These are phyloP conservation scores for Mus minutoides DNA, from an alignment of 2,797 vertebrate species.

Conservation along the genomic window DNA sequence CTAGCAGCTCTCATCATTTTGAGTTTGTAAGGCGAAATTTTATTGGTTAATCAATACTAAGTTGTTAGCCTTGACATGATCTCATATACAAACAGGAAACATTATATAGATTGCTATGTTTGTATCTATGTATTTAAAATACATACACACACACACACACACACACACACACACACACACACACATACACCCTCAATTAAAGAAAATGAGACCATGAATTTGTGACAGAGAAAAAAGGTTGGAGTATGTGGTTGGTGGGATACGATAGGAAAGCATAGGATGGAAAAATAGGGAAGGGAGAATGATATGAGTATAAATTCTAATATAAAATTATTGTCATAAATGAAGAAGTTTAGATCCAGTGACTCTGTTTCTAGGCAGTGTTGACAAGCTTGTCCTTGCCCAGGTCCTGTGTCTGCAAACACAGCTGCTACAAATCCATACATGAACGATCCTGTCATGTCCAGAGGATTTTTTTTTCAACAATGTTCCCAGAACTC, in stretches of 20 bases:
- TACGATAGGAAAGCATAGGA: background rate
- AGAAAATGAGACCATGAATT: background rate
- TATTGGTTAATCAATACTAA: background rate
- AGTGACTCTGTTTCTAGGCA: too few species aligned
- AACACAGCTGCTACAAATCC: background rate
- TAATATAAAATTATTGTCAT: background rate
- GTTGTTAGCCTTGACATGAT: background rate
- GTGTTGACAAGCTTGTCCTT: background rate
- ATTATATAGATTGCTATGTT: background rate
- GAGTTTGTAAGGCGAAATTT: slow-evolving; percentile 24
- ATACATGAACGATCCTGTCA: background rate
- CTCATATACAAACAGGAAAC: background rate
- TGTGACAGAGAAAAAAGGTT: background rate
- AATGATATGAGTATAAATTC: background rate
- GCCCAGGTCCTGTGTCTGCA: background rate
- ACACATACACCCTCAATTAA: background rate
- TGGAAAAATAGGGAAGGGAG: background rate
- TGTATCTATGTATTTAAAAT: background rate
- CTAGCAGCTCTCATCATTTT: slow-evolving; percentile 34
- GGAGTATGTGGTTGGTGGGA: too few species aligned
- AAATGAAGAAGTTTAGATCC: background rate
- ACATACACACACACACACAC: background rate
- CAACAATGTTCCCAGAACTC: background rate
- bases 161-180: background rate
- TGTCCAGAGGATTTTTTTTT: background rate